These are phyloP conservation scores for Gambusia affinis DNA, from an alignment of 2,113 vertebrate species.

Conservation along the genomic window DNA sequence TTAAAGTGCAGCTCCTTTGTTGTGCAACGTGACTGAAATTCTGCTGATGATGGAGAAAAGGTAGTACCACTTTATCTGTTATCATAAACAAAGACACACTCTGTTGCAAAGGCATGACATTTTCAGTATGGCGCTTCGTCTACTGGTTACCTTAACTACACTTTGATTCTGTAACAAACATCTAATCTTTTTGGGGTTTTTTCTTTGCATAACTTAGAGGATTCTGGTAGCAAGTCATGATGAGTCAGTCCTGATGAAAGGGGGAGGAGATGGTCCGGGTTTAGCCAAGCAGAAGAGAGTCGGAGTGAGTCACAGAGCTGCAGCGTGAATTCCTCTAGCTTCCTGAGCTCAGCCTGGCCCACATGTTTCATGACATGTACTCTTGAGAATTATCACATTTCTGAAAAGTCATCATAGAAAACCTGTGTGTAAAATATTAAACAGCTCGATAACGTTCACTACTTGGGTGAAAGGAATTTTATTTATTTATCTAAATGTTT, in stretches of 20 bases:
- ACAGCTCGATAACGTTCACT: neutral
- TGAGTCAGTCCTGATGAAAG: conserved; percentile 15
- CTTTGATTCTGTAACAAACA: neutral
- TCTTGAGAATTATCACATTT: conserved; percentile 4
- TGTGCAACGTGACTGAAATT: conserved; percentile 7
- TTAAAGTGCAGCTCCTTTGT: neutral
- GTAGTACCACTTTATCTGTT: conserved; percentile 1
- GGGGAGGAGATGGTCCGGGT: conserved; percentile 6
- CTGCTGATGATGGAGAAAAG: conserved; percentile 21
- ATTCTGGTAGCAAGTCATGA: conserved; percentile 52
- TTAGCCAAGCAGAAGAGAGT: conserved; percentile 53
- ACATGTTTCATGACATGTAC: conserved; percentile 59
- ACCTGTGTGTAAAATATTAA: neutral
- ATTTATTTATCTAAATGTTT: neutral
- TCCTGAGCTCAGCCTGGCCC: conserved; percentile 56
- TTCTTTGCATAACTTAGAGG: conserved; percentile 33
- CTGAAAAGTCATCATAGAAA: neutral
- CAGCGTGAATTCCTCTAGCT: conserved; percentile 58
- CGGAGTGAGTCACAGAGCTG: conserved; percentile 59
- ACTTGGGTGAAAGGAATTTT: neutral
- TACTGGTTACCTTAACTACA: neutral
- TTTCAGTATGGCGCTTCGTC: neutral
- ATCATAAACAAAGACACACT: conserved; percentile 1
- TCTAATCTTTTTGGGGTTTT: neutral
- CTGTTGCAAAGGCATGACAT: neutral